Evolutionary conservation across 1,140 invertebrate genomes (phyloP), one percentile per base, ranked within the genome.

Genomic region (Popillia japonica): DNA sequence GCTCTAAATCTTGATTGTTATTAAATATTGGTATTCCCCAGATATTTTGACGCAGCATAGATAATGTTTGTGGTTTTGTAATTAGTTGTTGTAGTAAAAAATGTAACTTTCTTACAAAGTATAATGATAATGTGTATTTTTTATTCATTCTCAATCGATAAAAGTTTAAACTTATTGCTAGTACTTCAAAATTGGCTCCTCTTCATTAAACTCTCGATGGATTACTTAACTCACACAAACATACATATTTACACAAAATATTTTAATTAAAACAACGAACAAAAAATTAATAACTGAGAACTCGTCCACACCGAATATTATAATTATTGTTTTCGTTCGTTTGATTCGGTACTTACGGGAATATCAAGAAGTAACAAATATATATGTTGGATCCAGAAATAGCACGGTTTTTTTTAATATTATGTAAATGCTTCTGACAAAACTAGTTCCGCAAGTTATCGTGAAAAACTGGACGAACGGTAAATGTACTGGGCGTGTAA

Each of bases 381-480:
- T 48, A n/a, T n/a, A n/a, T 48, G n/a, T 11, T 10, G 11, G 11
- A 48, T 48, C 44, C 10, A 48, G 44, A 48, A 48, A 48, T 48
- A 48, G 44, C 44, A 3, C 11, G 44, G 17, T 48, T 48, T 48
- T 48, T 48, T 48, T 11, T 11, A n/a, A 48, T 48, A 48, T 14
- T 48, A 48, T 48, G 44, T 48, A 48, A 48, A 48, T 48, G 44
- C 44, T 42, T 0, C 41, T 48, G 44, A n/a, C 7, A 11, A 20
- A 42, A 22, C n/a, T 59, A 76, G 61, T 76, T 59, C 72, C 44
- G 27, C 40, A 44, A 42, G 73, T 77, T 40, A 68, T 68, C n/a
- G 64, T 27, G 20, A n/a, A 34, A 68, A 20, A n/a, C 11, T 68
- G 9, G 27, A 27, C 22, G 22, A 68, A 68, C 44, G 44, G 44